phyloP scores from a whole-genome alignment of 2,797 vertebrate species.

The Centroberyx gerrardi region DNA sequence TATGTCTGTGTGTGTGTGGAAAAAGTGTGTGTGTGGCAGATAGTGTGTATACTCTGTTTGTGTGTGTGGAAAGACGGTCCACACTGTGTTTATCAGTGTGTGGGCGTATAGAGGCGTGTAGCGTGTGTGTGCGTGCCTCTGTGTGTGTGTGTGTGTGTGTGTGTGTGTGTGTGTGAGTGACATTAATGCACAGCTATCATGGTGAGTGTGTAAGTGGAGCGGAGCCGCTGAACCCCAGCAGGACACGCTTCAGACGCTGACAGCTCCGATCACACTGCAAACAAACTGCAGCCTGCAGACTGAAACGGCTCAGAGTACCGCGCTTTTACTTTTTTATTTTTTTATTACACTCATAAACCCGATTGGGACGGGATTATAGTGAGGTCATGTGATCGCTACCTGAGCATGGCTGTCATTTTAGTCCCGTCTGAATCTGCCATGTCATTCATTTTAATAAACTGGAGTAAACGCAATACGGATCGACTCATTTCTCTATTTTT shows the following conservation, averaged over 20 bases:
- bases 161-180: constrained; percentile 54
- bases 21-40: constrained; percentile 1
- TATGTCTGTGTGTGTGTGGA: constrained; percentile 5
- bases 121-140: constrained; percentile 10
- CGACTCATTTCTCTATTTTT: too few species aligned
- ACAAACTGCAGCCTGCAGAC: constrained; percentile 43
- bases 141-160: constrained; percentile 39
- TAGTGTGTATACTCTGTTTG: constrained; percentile 21
- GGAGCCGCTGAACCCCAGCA: constrained; percentile 60
- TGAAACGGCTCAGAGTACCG: constrained; percentile 35
- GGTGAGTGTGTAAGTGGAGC: constrained; percentile 68
- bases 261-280: constrained; percentile 52
- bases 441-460: too few species aligned
- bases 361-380: not conserved
- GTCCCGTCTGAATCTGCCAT: too few species aligned
- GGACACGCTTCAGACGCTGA: constrained; percentile 56
- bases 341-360: not conserved
- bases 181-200: constrained; percentile 79
- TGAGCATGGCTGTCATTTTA: too few species aligned
- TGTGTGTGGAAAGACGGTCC: constrained; percentile 33
- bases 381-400: too few species aligned
- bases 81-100: constrained; percentile 39
- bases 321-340: not conserved
- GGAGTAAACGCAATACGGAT: too few species aligned
- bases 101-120: constrained; percentile 13